A percentile compares a stretch with the other conserved stretches of the same genome.
Conservation (phyloP, 2,113 vertebrate species). For the Arvicanthis niloticus region DNA sequence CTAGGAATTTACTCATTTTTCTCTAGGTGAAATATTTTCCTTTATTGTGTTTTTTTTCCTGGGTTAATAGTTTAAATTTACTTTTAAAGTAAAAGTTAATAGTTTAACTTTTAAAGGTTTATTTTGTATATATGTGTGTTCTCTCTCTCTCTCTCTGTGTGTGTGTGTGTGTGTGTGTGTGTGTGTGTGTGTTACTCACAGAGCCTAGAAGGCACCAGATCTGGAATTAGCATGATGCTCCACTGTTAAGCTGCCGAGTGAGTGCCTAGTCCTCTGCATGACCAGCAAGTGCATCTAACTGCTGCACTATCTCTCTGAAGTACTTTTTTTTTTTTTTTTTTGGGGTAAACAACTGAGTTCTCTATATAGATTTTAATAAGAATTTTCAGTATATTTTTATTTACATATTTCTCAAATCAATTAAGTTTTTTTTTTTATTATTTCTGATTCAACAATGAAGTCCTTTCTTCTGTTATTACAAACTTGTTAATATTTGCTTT, state of each 20-base stretch:
- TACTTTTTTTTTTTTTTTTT: neutral
- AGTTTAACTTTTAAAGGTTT: neutral
- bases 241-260: neutral
- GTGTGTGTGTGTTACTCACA: neutral
- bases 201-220: neutral
- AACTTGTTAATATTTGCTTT: slow-evolving; percentile 29
- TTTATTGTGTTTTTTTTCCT: slow-evolving; percentile 1
- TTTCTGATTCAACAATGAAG: slow-evolving; percentile 11
- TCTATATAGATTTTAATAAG: neutral
- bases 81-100: neutral
- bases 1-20: neutral
- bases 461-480: neutral
- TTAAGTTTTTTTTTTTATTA: slow-evolving; percentile 40
- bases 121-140: neutral
- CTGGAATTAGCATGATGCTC: neutral
- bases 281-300: neutral
- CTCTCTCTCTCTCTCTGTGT: neutral
- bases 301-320: neutral
- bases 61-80: neutral
- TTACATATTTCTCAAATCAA: slow-evolving; percentile 7
- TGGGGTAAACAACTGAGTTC: neutral
- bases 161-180: neutral
- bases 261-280: neutral
- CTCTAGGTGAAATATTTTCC: neutral
- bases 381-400: slow-evolving; percentile 10